A percentile compares a stretch with the other conserved stretches of the same genome.
These are phyloP conservation scores for Lordiphosa collinella DNA, from an alignment of 1,140 invertebrate species.

Conservation along the genomic window DNA sequence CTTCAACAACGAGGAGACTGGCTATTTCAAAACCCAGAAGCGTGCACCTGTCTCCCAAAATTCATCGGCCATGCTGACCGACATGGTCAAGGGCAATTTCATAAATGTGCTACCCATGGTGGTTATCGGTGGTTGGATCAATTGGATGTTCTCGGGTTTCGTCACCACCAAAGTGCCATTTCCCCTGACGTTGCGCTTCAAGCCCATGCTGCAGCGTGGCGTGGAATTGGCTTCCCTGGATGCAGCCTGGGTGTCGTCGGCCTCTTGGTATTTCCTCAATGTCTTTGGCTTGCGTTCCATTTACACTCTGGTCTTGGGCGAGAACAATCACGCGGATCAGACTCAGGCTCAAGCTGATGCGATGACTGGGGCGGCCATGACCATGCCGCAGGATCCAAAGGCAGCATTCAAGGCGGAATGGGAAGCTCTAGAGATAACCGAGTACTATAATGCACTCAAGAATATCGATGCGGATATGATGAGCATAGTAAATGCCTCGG, in stretches of 20 bases:
- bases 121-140: conserved; percentile 99
- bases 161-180: conserved; percentile 99
- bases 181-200: conserved; percentile 97
- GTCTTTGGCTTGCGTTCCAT: conserved; percentile 99
- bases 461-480: conserved; percentile 85
- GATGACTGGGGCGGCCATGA: conserved; percentile 97
- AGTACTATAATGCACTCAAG: conserved; percentile 94
- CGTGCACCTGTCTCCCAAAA: conserved; percentile 86
- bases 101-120: conserved; percentile 99
- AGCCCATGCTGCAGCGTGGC: conserved; percentile 99
- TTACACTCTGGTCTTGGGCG: conserved; percentile 97
- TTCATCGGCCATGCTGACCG: conserved; percentile 91
- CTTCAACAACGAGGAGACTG: conserved; percentile 97
- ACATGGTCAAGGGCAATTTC: conserved; percentile 99
- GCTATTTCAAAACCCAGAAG: conserved; percentile 95
- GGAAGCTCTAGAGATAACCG: conserved; percentile 98
- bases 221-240: conserved; percentile 97
- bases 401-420: conserved; percentile 99
- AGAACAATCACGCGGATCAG: conserved; percentile 99
- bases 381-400: conserved; percentile 98
- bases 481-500: conserved; percentile 28
- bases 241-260: conserved; percentile 99
- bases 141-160: conserved; percentile 99
- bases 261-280: conserved; percentile 99
- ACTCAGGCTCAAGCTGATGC: conserved; percentile 98